Base-by-base conservation (phyloP, 2,888 invertebrate genomes). In the Camptogramma bilineatum region DNA sequence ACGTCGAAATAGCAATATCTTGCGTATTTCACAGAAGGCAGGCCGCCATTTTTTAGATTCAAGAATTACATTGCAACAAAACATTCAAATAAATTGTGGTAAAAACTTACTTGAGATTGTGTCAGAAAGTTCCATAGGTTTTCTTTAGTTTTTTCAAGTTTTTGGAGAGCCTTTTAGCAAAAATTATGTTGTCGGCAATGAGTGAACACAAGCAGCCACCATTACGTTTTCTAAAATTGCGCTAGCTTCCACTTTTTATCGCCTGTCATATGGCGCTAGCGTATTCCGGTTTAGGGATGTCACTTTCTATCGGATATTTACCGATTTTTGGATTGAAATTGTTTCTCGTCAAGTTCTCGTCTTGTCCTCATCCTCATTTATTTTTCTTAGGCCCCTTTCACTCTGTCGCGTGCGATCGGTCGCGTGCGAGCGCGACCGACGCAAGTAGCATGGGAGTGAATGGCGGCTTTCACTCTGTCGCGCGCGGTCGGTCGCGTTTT, bases 171-270 rank as follows among this genome's bases (percentile, higher is more conserved):
- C 80, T 79, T 79, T 87, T 81, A 78, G 74, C 68, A 70, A 76
- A 83, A 85, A 85, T 62, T 83, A 90, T 83, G 92, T 93, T 93
- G 93, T 91, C 93, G 91, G 93, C 93, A 92, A 90, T 92, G 93
- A 82, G 81, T 79, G 72, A 74, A 63, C 75, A 69, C 90, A 85
- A 79, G 89, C 86, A 88, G 92, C 88, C 91, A 93, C 90, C 91
- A 91, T 91, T 87, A 88, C 88, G 82, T 83, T 74, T 79, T 77
- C 71, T 16, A 5, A n/a, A 39, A 1, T 31, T 31, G 8, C 2
- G 0, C 0, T 44, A 44, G 44, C 1, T 44, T 44, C 4, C 34
- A 19, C 13, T 44, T 13, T 3, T 44, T 17, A 17, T 17, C 18
- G 18, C 4, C 18, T 52, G 52, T 52, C 52, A 31, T 54, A 69